phyloP scores from a whole-genome alignment of 2,888 invertebrate species.

The Coecobrya sp. region DNA sequence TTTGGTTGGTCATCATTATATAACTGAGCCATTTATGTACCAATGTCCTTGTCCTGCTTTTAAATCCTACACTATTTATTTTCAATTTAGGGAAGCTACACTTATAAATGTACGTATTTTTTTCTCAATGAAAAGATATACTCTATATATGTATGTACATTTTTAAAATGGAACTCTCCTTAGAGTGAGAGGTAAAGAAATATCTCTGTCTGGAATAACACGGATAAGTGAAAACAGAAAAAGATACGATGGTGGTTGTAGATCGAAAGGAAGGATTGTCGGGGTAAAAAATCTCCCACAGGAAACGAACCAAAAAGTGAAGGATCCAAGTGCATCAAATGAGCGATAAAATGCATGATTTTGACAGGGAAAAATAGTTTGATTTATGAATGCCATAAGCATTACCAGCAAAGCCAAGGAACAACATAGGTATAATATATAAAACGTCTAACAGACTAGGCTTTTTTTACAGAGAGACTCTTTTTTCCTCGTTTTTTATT shows the following conservation, averaged over 20 bases:
- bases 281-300: slow-evolving; percentile 50
- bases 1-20: too few relatives aligned
- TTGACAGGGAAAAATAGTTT: slow-evolving; percentile 86
- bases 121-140: too few relatives aligned
- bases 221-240: slow-evolving; percentile 61
- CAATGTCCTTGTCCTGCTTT: too few relatives aligned
- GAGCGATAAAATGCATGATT: slow-evolving; percentile 86
- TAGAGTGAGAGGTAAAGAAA: neutral
- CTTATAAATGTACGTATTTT: too few relatives aligned
- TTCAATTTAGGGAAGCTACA: too few relatives aligned
- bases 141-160: too few relatives aligned
- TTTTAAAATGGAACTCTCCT: too few relatives aligned
- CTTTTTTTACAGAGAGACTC: slow-evolving; percentile 5
- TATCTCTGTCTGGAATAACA: neutral
- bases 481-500: slow-evolving; percentile 34
- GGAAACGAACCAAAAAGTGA: slow-evolving; percentile 79
- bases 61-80: too few relatives aligned
- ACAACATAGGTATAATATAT: too few relatives aligned
- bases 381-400: slow-evolving; percentile 85
- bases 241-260: neutral
- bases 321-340: slow-evolving; percentile 85
- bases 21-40: too few relatives aligned
- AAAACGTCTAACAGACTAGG: too few relatives aligned
- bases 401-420: slow-evolving; percentile 25
- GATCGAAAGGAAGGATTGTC: slow-evolving; percentile 47